A percentile compares a stretch with the other conserved stretches of the same genome.
These are phyloP conservation scores for Dynastes maya DNA, from an alignment of 2,888 invertebrate genomes.

Conservation along the genomic window DNA sequence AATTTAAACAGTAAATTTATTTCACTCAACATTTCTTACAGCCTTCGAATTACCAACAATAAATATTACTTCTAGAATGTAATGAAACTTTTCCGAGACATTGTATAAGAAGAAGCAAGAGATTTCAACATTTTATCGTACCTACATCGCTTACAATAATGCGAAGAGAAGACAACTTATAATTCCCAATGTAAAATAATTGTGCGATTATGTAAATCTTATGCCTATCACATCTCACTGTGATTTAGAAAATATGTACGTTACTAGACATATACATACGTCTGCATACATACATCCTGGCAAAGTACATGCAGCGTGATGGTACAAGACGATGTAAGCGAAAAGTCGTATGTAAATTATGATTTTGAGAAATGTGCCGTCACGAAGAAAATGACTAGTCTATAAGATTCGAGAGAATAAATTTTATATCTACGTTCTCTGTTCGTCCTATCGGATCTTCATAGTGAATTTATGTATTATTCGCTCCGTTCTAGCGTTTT, in stretches of 20 bases:
- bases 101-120: background rate
- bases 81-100: background rate
- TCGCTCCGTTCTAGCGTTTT: no score
- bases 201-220: constrained; percentile 41
- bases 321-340: background rate
- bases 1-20: no score
- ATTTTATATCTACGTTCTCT: background rate
- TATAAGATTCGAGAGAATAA: constrained; percentile 14
- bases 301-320: background rate
- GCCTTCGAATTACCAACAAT: no score
- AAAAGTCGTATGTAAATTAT: constrained; percentile 5
- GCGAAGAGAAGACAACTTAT: constrained; percentile 22
- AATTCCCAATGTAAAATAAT: constrained; percentile 42
- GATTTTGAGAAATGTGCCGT: constrained; percentile 20
- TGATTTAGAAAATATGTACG: constrained; percentile 31
- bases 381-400: constrained; percentile 1
- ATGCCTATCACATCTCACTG: constrained; percentile 19
- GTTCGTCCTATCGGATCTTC: no score
- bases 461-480: no score
- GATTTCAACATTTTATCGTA: constrained; percentile 16
- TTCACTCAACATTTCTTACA: no score
- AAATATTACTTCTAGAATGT: no score
- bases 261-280: background rate
- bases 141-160: background rate
- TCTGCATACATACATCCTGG: background rate